Percentiles rank a stretch among this genome's conserved stretches.
These are phyloP conservation scores for Dicrostonyx torquatus DNA, from an alignment of 2,797 vertebrate genomes.

Conservation along the genomic window DNA sequence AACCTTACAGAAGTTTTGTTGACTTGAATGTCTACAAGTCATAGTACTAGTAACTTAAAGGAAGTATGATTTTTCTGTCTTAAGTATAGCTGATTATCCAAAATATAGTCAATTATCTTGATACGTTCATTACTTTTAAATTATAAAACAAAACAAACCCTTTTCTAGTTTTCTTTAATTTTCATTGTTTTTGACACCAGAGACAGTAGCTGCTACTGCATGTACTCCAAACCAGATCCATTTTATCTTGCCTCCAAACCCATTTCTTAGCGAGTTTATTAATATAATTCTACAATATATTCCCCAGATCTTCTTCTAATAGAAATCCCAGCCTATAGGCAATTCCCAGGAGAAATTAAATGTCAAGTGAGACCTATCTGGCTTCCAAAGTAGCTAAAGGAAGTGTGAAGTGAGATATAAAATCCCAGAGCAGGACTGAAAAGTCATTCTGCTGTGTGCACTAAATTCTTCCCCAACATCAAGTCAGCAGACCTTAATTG, in stretches of 20 bases:
- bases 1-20: not conserved
- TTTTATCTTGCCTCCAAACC: slow-evolving; percentile 19
- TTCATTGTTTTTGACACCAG: not conserved
- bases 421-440: not conserved
- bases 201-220: not conserved
- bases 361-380: not conserved
- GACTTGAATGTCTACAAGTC: not conserved
- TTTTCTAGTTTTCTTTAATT: not conserved
- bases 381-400: not conserved
- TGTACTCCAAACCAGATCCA: not conserved
- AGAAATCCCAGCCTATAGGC: slow-evolving; percentile 18
- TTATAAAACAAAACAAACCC: not conserved
- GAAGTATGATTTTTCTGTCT: not conserved
- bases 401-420: not conserved
- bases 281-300: slow-evolving; percentile 50
- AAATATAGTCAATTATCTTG: not conserved
- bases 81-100: not conserved
- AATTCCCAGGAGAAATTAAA: not conserved
- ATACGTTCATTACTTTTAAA: not conserved
- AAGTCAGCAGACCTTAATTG: not conserved
- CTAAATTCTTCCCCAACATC: not conserved
- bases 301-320: not conserved
- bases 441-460: not conserved
- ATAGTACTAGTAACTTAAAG: not conserved
- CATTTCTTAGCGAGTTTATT: slow-evolving; percentile 31